Evolutionary conservation across 1,140 invertebrate genomes (phyloP), one percentile per base, ranked within the genome.

Genomic region (Heliconius himera): DNA sequence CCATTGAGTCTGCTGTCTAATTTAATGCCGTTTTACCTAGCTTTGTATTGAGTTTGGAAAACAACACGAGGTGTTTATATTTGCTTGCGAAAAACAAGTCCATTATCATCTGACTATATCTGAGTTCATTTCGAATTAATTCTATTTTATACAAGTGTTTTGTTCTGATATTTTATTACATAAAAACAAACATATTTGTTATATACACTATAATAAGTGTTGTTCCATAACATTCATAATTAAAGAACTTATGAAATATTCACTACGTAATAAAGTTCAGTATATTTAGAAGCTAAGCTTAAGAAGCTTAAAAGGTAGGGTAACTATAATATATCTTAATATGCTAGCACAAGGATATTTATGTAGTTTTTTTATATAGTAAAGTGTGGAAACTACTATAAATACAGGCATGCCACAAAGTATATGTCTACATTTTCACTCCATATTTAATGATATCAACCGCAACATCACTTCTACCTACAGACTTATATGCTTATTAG

Each of bases 41-140:
- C 60, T 66, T 76, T 60, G 79, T 81, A 77, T 78, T 76, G 76
- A 79, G 77, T 78, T 83, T 78, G 73, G 70, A 76, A 80, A 83
- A 83, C 82, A 83, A 81, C 51, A 75, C 72, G 74, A 60, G 29
- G 26, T 70, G 73, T 54, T 80, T 82, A 54, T 74, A 75, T 77
- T 76, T 56, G 49, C 41, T 77, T 60, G 38, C 71, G 75, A 81
- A 77, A 81, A 81, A 81, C 79, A 77, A 81, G 54, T 54, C 36
- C 73, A 81, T 81, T 81, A 81, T 74, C 79, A 73, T 36, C 22
- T 41, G 56, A 74, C 26, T 81, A 73, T 56, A 81, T 74, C 76
- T 70, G 41, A 51, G 78, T 60, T 76, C 26, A 76, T 76, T 72
- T 76, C 46, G 41, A 22, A 60, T 80, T 80, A 33, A 29, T 36